Conservation (phyloP, 2,113 vertebrate genomes). For the Tapirus terrestris region DNA sequence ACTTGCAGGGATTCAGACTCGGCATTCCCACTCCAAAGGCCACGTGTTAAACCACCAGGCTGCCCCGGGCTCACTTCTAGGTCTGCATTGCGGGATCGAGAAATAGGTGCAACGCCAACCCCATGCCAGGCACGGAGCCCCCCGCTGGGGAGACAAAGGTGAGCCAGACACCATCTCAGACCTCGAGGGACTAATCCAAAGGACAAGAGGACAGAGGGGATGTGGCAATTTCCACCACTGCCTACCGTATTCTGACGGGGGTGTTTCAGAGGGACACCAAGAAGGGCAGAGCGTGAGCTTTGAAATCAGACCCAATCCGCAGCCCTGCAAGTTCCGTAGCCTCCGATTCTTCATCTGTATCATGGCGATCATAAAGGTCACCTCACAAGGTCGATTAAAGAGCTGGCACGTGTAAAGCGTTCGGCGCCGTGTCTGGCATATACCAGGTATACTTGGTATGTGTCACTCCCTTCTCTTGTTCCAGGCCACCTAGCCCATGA, state of each 20-base stretch:
- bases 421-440: background rate
- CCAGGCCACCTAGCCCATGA: background rate
- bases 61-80: fast-evolving
- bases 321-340: background rate
- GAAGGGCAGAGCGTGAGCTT: background rate
- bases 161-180: background rate
- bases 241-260: background rate
- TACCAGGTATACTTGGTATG: background rate
- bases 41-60: background rate
- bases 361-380: background rate
- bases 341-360: background rate
- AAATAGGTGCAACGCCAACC: background rate
- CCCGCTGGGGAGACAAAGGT: background rate
- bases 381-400: background rate
- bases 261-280: fast-evolving
- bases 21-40: background rate
- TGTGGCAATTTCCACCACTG: fast-evolving
- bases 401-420: fast-evolving
- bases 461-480: background rate
- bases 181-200: background rate
- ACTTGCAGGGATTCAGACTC: background rate
- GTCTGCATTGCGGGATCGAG: background rate
- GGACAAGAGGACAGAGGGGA: background rate
- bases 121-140: fast-evolving
- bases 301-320: background rate